phyloP scores from a whole-genome alignment of 30 jellyfish, hydroid and myxozoan species.

The Sanderia malayensis region DNA sequence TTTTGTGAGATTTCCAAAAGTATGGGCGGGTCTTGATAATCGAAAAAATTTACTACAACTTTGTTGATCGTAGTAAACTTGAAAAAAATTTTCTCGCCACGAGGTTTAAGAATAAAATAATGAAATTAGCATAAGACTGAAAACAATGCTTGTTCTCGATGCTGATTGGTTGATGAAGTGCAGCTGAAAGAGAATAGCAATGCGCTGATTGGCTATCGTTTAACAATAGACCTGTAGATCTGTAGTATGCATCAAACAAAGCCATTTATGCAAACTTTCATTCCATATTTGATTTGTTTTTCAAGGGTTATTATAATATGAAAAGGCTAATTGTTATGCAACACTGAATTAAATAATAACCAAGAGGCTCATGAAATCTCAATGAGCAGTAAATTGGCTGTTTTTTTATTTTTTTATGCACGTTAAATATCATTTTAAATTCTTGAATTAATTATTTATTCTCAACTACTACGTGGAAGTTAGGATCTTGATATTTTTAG shows the following conservation, averaged over 20 bases:
- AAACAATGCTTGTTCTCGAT: slow-evolving; percentile 10
- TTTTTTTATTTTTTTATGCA: too few relatives aligned
- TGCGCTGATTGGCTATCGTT: slow-evolving; percentile 34
- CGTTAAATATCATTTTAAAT: too few relatives aligned
- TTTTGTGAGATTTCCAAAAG: not conserved
- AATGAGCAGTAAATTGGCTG: too few relatives aligned
- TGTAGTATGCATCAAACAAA: slow-evolving; percentile 2
- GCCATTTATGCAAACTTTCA: too few relatives aligned
- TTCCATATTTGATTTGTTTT: too few relatives aligned
- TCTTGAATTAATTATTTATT: too few relatives aligned
- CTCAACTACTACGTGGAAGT: too few relatives aligned
- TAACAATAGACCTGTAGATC: not conserved
- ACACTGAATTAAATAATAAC: too few relatives aligned
- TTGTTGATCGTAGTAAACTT: slow-evolving; percentile 54
- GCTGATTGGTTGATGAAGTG: slow-evolving; percentile 11
- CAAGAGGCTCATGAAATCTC: too few relatives aligned
- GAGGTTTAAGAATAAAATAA: slow-evolving; percentile 64
- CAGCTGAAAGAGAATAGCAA: slow-evolving; percentile 30
- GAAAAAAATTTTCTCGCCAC: slow-evolving; percentile 58
- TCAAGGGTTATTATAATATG: too few relatives aligned
- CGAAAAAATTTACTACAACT: slow-evolving; percentile 19
- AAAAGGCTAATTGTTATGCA: too few relatives aligned
- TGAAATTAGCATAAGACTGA: slow-evolving; percentile 53
- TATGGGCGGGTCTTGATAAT: slow-evolving; percentile 46
- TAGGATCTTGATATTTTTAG: too few relatives aligned